Conservation (phyloP, 2,888 invertebrate species). For the Parascotia fuliginaria region DNA sequence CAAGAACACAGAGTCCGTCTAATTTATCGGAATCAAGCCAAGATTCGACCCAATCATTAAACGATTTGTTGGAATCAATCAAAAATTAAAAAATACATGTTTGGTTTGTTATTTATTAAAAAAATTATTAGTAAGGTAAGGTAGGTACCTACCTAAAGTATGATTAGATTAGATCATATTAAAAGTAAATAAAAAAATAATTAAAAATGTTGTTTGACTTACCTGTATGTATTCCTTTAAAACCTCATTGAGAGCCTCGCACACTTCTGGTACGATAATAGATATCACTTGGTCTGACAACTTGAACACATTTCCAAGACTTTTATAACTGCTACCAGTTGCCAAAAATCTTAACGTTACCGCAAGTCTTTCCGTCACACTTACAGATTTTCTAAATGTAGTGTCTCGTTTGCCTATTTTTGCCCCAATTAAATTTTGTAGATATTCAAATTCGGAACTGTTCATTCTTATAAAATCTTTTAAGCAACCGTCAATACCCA, state of each 20-base stretch:
- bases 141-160: neutral
- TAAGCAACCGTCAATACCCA: conserved; percentile 22
- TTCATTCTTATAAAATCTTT: conserved; percentile 30
- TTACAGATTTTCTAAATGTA: conserved; percentile 31
- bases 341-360: conserved; percentile 41
- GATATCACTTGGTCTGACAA: conserved; percentile 38
- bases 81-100: conserved; percentile 27
- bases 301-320: conserved; percentile 42
- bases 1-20: conserved; percentile 16
- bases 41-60: conserved; percentile 35
- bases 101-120: conserved; percentile 11
- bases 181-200: conserved; percentile 11
- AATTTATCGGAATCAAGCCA: conserved; percentile 25
- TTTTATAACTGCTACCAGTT: conserved; percentile 41
- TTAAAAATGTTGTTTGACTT: conserved; percentile 36
- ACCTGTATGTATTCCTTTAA: conserved; percentile 36
- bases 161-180: conserved; percentile 1
- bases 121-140: conserved; percentile 1
- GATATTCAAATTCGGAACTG: conserved; percentile 37
- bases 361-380: conserved; percentile 32
- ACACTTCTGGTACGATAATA: conserved; percentile 42
- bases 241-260: conserved; percentile 36
- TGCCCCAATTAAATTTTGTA: conserved; percentile 32
- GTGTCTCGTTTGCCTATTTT: conserved; percentile 31
- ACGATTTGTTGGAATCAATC: conserved; percentile 37